Evolutionary conservation across 1,140 invertebrate species (phyloP), one percentile per base, ranked within the genome.

Genomic region (Idris sp.): DNA sequence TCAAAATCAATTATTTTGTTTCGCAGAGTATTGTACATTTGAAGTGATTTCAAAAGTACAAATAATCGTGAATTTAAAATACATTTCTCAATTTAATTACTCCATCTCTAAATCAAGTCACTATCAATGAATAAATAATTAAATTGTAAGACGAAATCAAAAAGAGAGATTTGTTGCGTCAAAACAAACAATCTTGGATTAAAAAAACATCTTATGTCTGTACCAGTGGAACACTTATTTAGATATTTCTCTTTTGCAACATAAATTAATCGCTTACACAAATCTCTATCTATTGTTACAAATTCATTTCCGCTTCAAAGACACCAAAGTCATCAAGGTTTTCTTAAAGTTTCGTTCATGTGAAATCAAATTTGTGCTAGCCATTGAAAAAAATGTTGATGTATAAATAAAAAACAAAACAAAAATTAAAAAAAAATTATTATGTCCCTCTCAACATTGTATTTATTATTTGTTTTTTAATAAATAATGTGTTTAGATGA

Each of bases 1-100:
- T 8, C 8, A 7, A 13, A 35, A 51, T 51, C 41, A 54, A 54
- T 41, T 54, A 53, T 38, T 53, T 53, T 28, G 35, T 38, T 53
- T 38, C 15, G 0, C 2, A 16, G 2, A 16, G 2, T 13, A 13
- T 2, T 30, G 2, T 30, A 30, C 11, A n/a, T 19, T 19, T 1
- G 18, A 36, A 8, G 18, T 2, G 16, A 10, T 3, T 4, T 22
- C 19, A 6, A 6, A 22, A 6, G 19, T 8, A 31, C 13, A 13
- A 31, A 46, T 18, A 31, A 28, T 1, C 4, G 4, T 10, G 22
- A 44, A 15, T 44, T 28, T 28, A 44, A 44, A 28, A 15, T 44
- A 44, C 25, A 30, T 5, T 28, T 44, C 25, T n/a, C 25, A 9
- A n/a, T 44, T 44, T n/a, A 44, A 14, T 15, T 28, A 9, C 31